phyloP scores from a whole-genome alignment of 2,888 invertebrate genomes.

The Pollenia griseotomentosa region DNA sequence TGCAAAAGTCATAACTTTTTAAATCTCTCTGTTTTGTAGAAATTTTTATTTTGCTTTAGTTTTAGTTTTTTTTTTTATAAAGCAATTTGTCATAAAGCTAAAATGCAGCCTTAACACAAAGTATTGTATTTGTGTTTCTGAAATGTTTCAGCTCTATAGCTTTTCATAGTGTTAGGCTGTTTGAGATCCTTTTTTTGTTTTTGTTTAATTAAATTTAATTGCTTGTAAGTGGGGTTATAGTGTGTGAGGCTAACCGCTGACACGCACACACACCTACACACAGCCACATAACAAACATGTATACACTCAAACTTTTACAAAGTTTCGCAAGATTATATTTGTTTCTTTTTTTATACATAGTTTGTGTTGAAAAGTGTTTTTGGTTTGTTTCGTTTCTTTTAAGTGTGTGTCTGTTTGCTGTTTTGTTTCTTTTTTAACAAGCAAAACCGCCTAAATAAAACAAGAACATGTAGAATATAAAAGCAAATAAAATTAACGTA shows the following conservation, averaged over 20 bases:
- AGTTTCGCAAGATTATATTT: conserved; percentile 18
- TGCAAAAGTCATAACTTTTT: conserved; percentile 70
- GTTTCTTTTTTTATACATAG: conserved; percentile 4
- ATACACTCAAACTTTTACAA: not conserved
- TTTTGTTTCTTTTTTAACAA: conserved; percentile 26
- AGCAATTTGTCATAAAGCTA: conserved; percentile 14
- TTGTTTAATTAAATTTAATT: conserved; percentile 74
- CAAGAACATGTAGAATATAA: not conserved
- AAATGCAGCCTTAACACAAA: conserved; percentile 37
- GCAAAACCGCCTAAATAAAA: conserved; percentile 16
- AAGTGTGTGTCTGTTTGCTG: not conserved
- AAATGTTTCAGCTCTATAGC: not conserved
- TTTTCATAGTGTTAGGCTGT: conserved; percentile 30
- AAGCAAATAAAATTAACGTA: too few species aligned
- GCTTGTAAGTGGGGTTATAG: conserved; percentile 63
- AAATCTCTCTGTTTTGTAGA: conserved; percentile 4
- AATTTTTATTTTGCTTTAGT: not conserved
- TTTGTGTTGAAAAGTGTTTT: conserved; percentile 25
- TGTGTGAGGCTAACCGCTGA: conserved; percentile 5
- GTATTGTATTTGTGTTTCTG: not conserved
- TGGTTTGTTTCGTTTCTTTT: conserved; percentile 48
- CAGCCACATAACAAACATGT: too few species aligned
- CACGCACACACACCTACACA: not conserved
- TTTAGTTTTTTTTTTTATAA: not conserved
- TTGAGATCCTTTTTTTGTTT: conserved; percentile 59